These are phyloP conservation scores for Hippocampus mohnikei DNA, from an alignment of 2,113 vertebrate genomes.

Conservation along the genomic window DNA sequence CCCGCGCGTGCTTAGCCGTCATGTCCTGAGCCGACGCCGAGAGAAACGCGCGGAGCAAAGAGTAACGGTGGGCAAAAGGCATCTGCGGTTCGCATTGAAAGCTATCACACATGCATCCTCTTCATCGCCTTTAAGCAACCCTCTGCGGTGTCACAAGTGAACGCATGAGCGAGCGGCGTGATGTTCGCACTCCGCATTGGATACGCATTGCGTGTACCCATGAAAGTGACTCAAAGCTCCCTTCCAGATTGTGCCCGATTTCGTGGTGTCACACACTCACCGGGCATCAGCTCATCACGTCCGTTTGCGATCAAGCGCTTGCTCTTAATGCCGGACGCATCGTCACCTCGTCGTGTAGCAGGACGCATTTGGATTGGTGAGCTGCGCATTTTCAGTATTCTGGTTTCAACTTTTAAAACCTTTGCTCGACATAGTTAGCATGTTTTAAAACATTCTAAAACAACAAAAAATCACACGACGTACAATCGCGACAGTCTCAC, in stretches of 20 bases:
- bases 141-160: conserved; percentile 59
- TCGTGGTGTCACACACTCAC: conserved; percentile 64
- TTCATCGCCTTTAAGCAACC: conserved; percentile 59
- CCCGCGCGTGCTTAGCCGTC: background rate
- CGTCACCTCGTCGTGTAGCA: background rate
- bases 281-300: conserved; percentile 59
- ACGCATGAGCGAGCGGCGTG: conserved; percentile 57
- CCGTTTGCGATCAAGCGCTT: conserved; percentile 43
- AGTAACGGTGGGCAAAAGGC: background rate
- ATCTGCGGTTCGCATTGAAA: background rate
- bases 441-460: too few species aligned
- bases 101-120: conserved; percentile 35
- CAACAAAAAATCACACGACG: too few species aligned
- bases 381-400: background rate
- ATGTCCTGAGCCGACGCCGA: background rate
- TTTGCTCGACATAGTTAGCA: too few species aligned
- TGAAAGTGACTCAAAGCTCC: conserved; percentile 68
- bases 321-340: conserved; percentile 20
- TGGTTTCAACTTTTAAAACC: background rate
- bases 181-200: conserved; percentile 66
- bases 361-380: background rate
- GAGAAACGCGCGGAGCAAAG: background rate
- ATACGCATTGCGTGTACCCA: conserved; percentile 62
- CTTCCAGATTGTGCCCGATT: conserved; percentile 70
- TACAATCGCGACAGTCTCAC: too few species aligned